These are phyloP conservation scores for Pantherophis vulpinus DNA, from an alignment of 2,797 vertebrate species.

Conservation along the genomic window DNA sequence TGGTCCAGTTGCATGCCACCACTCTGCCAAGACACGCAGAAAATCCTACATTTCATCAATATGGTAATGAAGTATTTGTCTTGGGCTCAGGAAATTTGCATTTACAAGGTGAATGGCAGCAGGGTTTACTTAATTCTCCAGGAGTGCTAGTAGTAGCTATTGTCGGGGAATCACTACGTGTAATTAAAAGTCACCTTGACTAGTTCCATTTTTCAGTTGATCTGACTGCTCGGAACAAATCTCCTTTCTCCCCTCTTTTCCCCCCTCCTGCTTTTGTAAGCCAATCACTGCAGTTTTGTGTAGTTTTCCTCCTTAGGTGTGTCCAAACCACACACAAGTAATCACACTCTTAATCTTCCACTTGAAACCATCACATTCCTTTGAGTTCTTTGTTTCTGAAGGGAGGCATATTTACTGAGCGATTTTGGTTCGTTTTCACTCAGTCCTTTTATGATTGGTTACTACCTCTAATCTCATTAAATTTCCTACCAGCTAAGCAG, in stretches of 20 bases:
- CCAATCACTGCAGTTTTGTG: neutral
- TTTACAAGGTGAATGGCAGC: slow-evolving; percentile 20
- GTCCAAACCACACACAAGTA: slow-evolving; percentile 31
- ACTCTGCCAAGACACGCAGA: neutral
- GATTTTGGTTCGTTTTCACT: neutral
- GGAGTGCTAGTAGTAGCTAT: neutral
- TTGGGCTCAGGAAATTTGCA: slow-evolving; percentile 17
- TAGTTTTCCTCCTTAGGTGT: neutral
- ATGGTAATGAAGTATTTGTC: slow-evolving; percentile 31
- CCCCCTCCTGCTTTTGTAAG: neutral
- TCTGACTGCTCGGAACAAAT: neutral
- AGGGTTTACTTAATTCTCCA: neutral
- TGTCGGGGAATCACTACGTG: neutral
- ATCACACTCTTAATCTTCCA: slow-evolving; percentile 36
- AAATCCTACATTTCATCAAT: slow-evolving; percentile 28
- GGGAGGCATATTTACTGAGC: slow-evolving; percentile 26
- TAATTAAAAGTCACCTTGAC: slow-evolving; percentile 14
- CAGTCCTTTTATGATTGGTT: slow-evolving; percentile 54
- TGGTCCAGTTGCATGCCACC: neutral
- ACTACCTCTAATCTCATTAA: slow-evolving; percentile 42
- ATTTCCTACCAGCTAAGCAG: slow-evolving; percentile 50
- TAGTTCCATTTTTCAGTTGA: slow-evolving; percentile 1
- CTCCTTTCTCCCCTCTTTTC: neutral
- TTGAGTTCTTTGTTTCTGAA: slow-evolving; percentile 1
- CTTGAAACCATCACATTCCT: slow-evolving; percentile 45